Evolutionary conservation across 2,888 invertebrate species (phyloP).

Genomic region (Epinotia demarniana): DNA sequence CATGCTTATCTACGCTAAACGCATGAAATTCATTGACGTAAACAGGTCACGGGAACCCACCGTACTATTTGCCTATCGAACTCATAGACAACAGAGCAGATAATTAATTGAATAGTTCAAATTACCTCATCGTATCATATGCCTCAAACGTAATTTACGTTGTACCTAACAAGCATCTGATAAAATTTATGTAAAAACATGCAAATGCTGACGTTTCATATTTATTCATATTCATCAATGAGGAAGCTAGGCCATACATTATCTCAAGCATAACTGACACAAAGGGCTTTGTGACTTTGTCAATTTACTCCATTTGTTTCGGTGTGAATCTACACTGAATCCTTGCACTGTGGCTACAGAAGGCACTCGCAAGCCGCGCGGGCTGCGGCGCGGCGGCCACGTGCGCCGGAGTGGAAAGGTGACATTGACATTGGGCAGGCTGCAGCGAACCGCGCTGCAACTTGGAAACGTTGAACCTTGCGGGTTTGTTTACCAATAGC

Average conservation of each 20-base stretch:
- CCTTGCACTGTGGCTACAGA: constrained; percentile 34
- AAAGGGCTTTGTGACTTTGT: constrained; percentile 17
- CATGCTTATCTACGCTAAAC: neutral
- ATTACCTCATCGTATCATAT: neutral
- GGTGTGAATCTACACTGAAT: constrained; percentile 29
- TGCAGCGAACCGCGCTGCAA: constrained; percentile 53
- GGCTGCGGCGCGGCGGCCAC: constrained; percentile 43
- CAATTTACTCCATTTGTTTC: constrained; percentile 19
- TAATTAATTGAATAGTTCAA: neutral
- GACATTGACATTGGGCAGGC: constrained; percentile 76
- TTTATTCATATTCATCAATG: constrained; percentile 15
- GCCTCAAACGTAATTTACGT: neutral
- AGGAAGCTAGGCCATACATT: constrained; percentile 31
- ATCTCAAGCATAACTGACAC: constrained; percentile 28
- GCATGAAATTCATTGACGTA: neutral
- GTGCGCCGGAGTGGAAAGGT: constrained; percentile 63
- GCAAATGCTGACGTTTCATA: constrained; percentile 10
- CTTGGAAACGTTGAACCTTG: constrained; percentile 66
- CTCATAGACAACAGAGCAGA: neutral
- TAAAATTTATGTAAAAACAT: constrained; percentile 13
- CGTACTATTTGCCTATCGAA: neutral
- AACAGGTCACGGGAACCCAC: neutral
- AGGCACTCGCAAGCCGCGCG: constrained; percentile 12
- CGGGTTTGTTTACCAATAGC: constrained; percentile 64
- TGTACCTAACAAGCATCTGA: neutral